Percentiles rank a stretch among this genome's conserved stretches.
Evolutionary conservation across 2,113 vertebrate species (phyloP).

Genomic region (Phalacrocorax aristotelis): DNA sequence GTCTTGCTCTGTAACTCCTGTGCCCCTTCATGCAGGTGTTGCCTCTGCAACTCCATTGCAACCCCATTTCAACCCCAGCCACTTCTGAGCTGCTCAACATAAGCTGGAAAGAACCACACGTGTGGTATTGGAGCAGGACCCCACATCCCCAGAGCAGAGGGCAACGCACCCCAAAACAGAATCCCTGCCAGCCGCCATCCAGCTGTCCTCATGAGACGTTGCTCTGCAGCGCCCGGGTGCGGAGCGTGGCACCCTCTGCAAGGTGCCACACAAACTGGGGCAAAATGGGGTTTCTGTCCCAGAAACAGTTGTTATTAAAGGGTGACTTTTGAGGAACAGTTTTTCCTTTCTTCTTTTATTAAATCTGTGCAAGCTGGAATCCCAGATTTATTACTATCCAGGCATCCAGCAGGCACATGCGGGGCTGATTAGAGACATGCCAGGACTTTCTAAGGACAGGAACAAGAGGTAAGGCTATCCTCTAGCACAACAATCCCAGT

Average conservation of each 20-base stretch:
- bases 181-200: not conserved
- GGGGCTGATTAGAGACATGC: not conserved
- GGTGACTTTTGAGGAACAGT: not conserved
- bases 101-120: not conserved
- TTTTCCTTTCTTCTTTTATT: not conserved
- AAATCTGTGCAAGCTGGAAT: not conserved
- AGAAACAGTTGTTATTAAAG: not conserved
- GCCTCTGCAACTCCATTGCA: not conserved
- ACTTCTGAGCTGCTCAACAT: not conserved
- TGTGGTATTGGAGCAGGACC: not conserved
- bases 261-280: fast-evolving
- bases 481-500: fast-evolving
- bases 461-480: not conserved
- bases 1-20: not conserved
- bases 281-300: not conserved
- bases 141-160: not conserved
- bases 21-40: not conserved
- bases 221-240: fast-evolving
- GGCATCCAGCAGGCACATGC: not conserved
- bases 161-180: not conserved
- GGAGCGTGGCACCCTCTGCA: not conserved
- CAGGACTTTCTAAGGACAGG: not conserved
- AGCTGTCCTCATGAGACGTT: fast-evolving
- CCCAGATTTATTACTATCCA: not conserved
- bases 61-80: not conserved